Conservation (phyloP, 2,113 vertebrate species). For the Sebastes schlegelii region DNA sequence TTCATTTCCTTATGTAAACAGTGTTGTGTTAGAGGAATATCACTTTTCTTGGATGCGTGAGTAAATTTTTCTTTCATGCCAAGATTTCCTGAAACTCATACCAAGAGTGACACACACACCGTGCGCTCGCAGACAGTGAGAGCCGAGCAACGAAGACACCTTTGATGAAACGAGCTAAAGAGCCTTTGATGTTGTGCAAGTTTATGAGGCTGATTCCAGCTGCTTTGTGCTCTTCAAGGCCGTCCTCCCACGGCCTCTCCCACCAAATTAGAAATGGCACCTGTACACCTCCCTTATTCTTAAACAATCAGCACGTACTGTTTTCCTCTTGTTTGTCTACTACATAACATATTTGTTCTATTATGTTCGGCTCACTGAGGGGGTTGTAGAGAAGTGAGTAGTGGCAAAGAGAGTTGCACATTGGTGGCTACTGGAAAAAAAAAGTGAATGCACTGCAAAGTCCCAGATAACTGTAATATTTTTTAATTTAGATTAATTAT, state of each 20-base stretch:
- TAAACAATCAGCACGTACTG: conserved; percentile 76
- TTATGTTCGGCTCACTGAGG: conserved; percentile 62
- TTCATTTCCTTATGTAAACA: conserved; percentile 77
- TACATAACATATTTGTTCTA: conserved; percentile 71
- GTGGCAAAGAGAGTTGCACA: conserved; percentile 18
- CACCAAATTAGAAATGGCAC: conserved; percentile 81
- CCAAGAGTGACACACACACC: conserved; percentile 60
- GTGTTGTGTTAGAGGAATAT: conserved; percentile 63
- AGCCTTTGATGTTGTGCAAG: conserved; percentile 79
- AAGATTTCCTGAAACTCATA: conserved; percentile 74
- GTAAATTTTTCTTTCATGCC: conserved; percentile 77
- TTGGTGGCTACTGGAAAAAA: background rate
- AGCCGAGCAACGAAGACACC: conserved; percentile 62
- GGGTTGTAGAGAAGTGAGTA: conserved; percentile 27
- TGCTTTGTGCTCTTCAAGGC: conserved; percentile 79
- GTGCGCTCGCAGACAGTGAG: conserved; percentile 60
- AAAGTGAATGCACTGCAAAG: background rate
- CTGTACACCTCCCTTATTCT: conserved; percentile 75
- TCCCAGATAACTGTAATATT: background rate
- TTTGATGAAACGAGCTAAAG: conserved; percentile 77
- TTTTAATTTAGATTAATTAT: conserved; percentile 7
- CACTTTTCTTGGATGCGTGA: conserved; percentile 64
- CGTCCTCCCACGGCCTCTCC: conserved; percentile 63
- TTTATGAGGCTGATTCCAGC: conserved; percentile 80
- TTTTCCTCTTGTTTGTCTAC: conserved; percentile 74